Percentiles rank a stretch among this genome's conserved stretches.
phyloP scores from a whole-genome alignment of 2,888 invertebrate species.

The Eurois occulta region DNA sequence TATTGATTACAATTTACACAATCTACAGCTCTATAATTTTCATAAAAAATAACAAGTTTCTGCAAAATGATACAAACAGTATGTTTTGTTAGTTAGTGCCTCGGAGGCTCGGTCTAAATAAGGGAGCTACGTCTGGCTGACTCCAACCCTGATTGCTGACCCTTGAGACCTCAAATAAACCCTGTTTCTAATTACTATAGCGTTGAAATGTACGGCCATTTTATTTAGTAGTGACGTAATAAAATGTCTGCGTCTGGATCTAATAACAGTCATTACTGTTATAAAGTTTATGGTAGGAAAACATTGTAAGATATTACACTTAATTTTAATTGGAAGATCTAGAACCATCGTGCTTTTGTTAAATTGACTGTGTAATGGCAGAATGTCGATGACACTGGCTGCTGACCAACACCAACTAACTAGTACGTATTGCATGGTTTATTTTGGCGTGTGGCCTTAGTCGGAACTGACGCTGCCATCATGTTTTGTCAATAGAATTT shows the following conservation, averaged over 20 bases:
- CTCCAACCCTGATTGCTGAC: slow-evolving; percentile 54
- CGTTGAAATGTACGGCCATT: slow-evolving; percentile 55
- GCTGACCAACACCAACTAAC: not conserved
- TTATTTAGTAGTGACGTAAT: slow-evolving; percentile 44
- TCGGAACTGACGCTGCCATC: not conserved
- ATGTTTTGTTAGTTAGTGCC: slow-evolving; percentile 30
- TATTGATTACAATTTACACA: not conserved
- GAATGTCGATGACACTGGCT: not conserved
- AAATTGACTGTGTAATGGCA: slow-evolving; percentile 2
- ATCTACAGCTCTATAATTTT: slow-evolving; percentile 8
- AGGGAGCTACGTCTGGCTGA: slow-evolving; percentile 45
- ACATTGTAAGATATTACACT: slow-evolving; percentile 26
- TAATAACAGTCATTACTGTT: slow-evolving; percentile 46
- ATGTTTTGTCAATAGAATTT: not conserved
- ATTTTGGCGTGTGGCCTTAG: not conserved
- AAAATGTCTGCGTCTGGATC: slow-evolving; percentile 53
- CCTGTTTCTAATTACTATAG: slow-evolving; percentile 59
- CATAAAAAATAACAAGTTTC: slow-evolving; percentile 16
- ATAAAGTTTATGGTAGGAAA: slow-evolving; percentile 32
- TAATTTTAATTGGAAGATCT: slow-evolving; percentile 36
- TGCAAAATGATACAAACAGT: slow-evolving; percentile 25
- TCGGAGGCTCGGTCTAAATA: slow-evolving; percentile 38
- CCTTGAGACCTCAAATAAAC: slow-evolving; percentile 57
- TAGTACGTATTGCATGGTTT: not conserved
- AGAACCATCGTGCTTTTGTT: slow-evolving; percentile 8